Percentiles rank a stretch among this genome's conserved stretches.
These are phyloP conservation scores for Pristis pectinata DNA, from an alignment of 2,797 vertebrate genomes.

Conservation along the genomic window DNA sequence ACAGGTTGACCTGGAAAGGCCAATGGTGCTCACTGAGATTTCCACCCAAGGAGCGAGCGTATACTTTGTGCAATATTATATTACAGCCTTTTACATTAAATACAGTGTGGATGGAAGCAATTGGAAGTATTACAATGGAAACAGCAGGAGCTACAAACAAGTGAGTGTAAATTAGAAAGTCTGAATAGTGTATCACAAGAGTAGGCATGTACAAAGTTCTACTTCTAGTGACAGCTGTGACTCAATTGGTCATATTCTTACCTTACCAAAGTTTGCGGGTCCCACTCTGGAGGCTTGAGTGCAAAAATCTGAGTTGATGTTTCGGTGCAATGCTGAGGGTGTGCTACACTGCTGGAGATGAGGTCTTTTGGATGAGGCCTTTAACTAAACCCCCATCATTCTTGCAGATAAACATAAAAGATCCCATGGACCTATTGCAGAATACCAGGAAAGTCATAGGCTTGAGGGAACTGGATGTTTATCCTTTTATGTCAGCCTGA, in stretches of 20 bases:
- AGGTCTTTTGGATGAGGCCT: too few relatives aligned
- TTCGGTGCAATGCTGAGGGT: too few relatives aligned
- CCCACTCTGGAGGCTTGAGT: too few relatives aligned
- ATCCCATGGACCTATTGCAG: neutral
- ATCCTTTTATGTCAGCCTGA: neutral
- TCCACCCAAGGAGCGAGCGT: conserved; percentile 84
- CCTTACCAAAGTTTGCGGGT: too few relatives aligned
- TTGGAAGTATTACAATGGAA: conserved; percentile 81
- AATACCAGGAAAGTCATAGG: neutral
- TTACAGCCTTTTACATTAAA: conserved; percentile 66
- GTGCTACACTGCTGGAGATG: too few relatives aligned
- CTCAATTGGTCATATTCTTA: too few relatives aligned
- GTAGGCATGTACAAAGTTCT: neutral
- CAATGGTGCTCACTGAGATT: conserved; percentile 80
- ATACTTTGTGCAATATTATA: conserved; percentile 60
- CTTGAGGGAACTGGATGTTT: neutral
- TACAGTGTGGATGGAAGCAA: conserved; percentile 77
- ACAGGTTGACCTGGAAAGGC: conserved; percentile 83
- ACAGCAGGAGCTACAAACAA: conserved; percentile 63
- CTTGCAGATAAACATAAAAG: too few relatives aligned
- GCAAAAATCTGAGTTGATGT: too few relatives aligned
- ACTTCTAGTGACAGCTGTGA: neutral
- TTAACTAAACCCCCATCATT: too few relatives aligned
- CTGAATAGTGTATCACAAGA: neutral
- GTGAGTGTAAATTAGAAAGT: conserved; percentile 46